Conservation (phyloP, 2,888 invertebrate genomes). For the Drosophila quinaria region DNA sequence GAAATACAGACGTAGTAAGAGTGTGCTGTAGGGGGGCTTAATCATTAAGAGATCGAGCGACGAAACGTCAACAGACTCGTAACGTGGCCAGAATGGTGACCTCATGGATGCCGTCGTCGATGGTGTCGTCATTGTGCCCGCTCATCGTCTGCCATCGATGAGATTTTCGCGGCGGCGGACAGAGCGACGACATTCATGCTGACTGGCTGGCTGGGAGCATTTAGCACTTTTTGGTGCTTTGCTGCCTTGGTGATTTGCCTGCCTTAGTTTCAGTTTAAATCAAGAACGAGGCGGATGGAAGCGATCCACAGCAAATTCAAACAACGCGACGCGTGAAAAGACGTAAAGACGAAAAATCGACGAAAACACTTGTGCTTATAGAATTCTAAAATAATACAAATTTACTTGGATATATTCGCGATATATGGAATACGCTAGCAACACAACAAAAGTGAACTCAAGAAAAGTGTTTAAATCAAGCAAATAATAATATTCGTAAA, state of each 20-base stretch:
- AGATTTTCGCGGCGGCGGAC: slow-evolving; percentile 36
- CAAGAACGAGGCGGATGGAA: slow-evolving; percentile 79
- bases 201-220: slow-evolving; percentile 31
- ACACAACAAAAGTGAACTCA: neutral
- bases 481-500: neutral
- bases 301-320: slow-evolving; percentile 34
- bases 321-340: slow-evolving; percentile 30
- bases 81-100: slow-evolving; percentile 37
- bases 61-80: slow-evolving; percentile 9
- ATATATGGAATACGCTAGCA: slow-evolving; percentile 17
- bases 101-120: slow-evolving; percentile 43
- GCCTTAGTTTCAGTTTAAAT: slow-evolving; percentile 78
- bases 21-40: too few relatives aligned
- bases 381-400: slow-evolving; percentile 32
- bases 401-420: neutral
- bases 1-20: neutral
- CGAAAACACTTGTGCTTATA: slow-evolving; percentile 18
- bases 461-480: neutral
- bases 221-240: slow-evolving; percentile 29
- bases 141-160: slow-evolving; percentile 22
- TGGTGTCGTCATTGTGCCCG: slow-evolving; percentile 49
- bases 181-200: slow-evolving; percentile 54
- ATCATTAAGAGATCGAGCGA: slow-evolving; percentile 20
- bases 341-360: slow-evolving; percentile 14
- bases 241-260: slow-evolving; percentile 48